Evolutionary conservation across 2,888 invertebrate genomes (phyloP).

Genomic region (Brachyptera risi): DNA sequence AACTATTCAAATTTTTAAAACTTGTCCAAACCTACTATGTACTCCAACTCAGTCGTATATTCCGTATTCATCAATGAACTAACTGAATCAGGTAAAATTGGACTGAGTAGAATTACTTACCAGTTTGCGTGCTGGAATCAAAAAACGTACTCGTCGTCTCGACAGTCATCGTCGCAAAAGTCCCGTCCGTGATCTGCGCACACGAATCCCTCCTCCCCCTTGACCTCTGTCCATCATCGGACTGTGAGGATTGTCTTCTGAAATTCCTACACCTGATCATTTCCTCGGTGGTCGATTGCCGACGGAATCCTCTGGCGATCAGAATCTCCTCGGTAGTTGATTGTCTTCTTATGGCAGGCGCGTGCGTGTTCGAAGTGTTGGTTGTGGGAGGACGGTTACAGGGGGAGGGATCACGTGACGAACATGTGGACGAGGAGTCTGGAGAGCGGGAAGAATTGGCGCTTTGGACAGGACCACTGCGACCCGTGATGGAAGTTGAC

Average conservation of each 20-base stretch:
- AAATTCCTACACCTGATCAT: conserved; percentile 87
- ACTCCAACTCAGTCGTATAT: no score
- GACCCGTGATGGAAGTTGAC: conserved; percentile 70
- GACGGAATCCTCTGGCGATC: conserved; percentile 82
- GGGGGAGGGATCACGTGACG: conserved; percentile 82
- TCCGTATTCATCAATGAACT: no score
- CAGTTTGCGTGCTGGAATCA: conserved; percentile 89
- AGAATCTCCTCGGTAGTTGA: conserved; percentile 90
- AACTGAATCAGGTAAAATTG: no score
- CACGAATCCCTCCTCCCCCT: conserved; percentile 78
- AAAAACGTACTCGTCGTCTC: conserved; percentile 90
- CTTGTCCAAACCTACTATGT: no score
- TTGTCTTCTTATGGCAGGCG: conserved; percentile 77
- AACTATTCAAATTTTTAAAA: no score
- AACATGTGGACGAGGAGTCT: conserved; percentile 61
- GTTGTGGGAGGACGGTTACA: conserved; percentile 53
- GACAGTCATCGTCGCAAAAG: conserved; percentile 88
- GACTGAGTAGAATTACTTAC: conserved; percentile 59
- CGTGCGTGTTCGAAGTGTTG: conserved; percentile 49
- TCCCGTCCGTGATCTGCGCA: conserved; percentile 87
- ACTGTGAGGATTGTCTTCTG: conserved; percentile 84
- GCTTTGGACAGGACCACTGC: conserved; percentile 43
- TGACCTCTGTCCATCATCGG: conserved; percentile 60
- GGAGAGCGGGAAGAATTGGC: conserved; percentile 45
- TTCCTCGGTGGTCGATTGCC: conserved; percentile 88